Evolutionary conservation across 2,888 invertebrate genomes (phyloP).

Genomic region (Calameuta idolon): DNA sequence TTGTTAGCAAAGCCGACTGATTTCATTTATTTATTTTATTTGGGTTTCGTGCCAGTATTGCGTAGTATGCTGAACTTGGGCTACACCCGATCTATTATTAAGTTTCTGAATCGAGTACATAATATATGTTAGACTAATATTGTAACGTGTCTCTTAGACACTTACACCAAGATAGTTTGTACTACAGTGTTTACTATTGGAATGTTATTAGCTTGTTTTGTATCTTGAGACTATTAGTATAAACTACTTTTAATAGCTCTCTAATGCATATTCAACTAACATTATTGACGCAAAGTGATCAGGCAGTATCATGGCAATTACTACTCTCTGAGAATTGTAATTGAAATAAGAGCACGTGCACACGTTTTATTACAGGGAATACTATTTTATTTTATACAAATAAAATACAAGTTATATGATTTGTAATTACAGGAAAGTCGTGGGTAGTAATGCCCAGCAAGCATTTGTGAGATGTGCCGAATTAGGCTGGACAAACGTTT

Average conservation of each 20-base stretch:
- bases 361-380: too few species aligned
- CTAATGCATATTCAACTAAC: background rate
- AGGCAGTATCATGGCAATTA: too few species aligned
- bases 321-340: background rate
- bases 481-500: slow-evolving; percentile 43
- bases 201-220: background rate
- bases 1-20: background rate
- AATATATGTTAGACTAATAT: background rate
- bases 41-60: background rate
- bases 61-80: slow-evolving; percentile 20
- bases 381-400: too few species aligned
- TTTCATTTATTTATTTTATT: background rate
- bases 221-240: background rate
- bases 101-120: slow-evolving; percentile 10
- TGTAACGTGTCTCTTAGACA: background rate
- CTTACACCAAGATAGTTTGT: background rate
- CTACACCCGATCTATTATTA: slow-evolving; percentile 26
- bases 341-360: background rate
- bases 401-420: background rate
- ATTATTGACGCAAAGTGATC: background rate
- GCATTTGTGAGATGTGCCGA: slow-evolving; percentile 57
- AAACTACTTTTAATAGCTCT: background rate
- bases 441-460: slow-evolving; percentile 54
- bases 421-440: slow-evolving; percentile 21
- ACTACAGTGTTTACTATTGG: background rate